phyloP scores from a whole-genome alignment of 2,113 vertebrate genomes.

The Macquaria australasica region DNA sequence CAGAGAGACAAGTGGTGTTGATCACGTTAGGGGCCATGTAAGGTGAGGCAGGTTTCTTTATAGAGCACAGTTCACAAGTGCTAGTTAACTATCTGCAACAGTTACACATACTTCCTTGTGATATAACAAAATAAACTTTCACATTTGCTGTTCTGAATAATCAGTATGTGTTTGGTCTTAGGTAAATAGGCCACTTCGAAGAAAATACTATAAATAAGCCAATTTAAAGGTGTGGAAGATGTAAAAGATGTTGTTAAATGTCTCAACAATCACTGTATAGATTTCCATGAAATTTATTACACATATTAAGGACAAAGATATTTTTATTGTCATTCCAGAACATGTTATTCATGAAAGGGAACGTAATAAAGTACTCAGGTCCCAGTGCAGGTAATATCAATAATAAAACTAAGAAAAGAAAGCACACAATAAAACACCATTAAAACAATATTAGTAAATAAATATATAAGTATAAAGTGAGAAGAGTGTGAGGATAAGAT shows the following conservation, averaged over 20 bases:
- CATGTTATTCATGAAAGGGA: too few relatives aligned
- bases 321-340: too few relatives aligned
- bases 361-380: too few relatives aligned
- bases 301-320: not conserved
- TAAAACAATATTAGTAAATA: too few relatives aligned
- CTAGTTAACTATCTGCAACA: not conserved
- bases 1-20: constrained; percentile 6
- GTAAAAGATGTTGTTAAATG: not conserved
- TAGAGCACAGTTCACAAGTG: not conserved
- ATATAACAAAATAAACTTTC: not conserved
- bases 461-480: too few relatives aligned
- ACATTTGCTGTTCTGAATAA: not conserved
- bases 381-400: too few relatives aligned
- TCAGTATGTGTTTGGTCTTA: not conserved
- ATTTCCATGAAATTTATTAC: not conserved
- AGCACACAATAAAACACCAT: too few relatives aligned
- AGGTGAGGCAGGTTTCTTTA: not conserved
- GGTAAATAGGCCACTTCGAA: not conserved
- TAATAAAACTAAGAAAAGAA: too few relatives aligned
- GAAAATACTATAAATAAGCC: not conserved
- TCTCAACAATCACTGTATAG: too few relatives aligned
- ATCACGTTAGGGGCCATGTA: constrained; percentile 18
- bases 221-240: not conserved
- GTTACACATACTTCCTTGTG: not conserved
- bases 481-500: too few relatives aligned